Conservation (phyloP, 2,113 vertebrate species). For the Emydura subglobosa region DNA sequence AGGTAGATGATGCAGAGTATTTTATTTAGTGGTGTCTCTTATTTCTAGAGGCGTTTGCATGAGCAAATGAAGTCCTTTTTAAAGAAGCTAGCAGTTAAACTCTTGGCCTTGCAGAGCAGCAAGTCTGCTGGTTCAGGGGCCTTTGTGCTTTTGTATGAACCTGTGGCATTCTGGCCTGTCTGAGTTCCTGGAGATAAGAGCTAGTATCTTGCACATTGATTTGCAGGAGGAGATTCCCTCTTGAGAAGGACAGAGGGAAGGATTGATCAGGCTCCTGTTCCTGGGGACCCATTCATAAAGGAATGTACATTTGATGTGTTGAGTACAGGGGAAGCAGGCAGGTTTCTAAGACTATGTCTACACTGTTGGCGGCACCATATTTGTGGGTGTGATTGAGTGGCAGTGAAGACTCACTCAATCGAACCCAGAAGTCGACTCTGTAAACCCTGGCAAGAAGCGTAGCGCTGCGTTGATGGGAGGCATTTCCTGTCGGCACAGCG, state of each 20-base stretch:
- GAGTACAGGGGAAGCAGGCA: not conserved
- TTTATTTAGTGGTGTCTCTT: not conserved
- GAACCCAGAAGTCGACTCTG: too few relatives aligned
- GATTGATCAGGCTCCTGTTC: not conserved
- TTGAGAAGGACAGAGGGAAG: not conserved
- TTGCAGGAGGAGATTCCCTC: not conserved
- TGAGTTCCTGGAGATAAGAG: not conserved
- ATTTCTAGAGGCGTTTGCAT: conserved; percentile 3
- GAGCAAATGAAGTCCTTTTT: not conserved
- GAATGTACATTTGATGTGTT: not conserved
- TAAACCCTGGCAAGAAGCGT: too few relatives aligned
- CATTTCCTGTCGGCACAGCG: too few relatives aligned
- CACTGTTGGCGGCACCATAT: too few relatives aligned
- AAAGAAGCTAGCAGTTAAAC: not conserved
- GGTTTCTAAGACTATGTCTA: not conserved
- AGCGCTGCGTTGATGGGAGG: too few relatives aligned
- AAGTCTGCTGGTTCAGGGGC: not conserved
- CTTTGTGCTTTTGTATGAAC: not conserved
- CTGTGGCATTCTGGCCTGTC: not conserved
- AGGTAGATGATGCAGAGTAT: not conserved
- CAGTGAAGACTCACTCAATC: too few relatives aligned
- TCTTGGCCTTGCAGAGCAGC: not conserved
- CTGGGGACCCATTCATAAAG: not conserved
- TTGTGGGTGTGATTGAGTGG: too few relatives aligned
- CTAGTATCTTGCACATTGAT: fast-evolving